Percentiles rank a stretch among this genome's conserved stretches.
phyloP scores from a whole-genome alignment of 2,888 invertebrate species.

The Dimorphilus gyrociliatus region DNA sequence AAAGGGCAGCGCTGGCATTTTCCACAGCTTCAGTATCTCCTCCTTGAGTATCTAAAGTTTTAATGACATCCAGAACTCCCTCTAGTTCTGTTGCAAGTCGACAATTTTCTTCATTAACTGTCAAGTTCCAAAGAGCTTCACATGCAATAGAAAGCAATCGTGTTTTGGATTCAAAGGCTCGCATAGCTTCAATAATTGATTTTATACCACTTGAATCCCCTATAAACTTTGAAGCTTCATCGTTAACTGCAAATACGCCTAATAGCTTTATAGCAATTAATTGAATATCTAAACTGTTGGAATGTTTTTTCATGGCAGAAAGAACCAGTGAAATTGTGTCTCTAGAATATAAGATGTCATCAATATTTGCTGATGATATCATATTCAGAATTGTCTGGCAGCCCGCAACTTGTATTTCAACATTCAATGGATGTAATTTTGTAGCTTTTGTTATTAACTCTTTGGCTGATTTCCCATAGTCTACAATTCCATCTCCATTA shows the following conservation, averaged over 20 bases:
- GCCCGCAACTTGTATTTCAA: constrained; percentile 20
- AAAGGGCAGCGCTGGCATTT: constrained; percentile 22
- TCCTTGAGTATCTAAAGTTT: constrained; percentile 19
- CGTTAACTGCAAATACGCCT: constrained; percentile 9
- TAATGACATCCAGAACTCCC: constrained; percentile 19
- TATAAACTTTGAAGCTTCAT: constrained; percentile 16
- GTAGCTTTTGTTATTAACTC: constrained; percentile 23
- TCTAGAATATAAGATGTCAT: constrained; percentile 22
- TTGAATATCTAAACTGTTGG: not conserved
- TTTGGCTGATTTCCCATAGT: constrained; percentile 17
- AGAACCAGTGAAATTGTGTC: constrained; percentile 21
- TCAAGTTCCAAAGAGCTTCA: constrained; percentile 27
- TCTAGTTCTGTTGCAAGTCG: constrained; percentile 19
- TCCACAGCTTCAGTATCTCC: constrained; percentile 20
- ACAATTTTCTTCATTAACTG: constrained; percentile 22
- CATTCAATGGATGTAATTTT: constrained; percentile 21
- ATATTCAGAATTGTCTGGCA: constrained; percentile 9
- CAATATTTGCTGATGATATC: constrained; percentile 16
- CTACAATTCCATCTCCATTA: constrained; percentile 10
- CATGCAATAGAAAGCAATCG: constrained; percentile 20
- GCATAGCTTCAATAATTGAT: constrained; percentile 19
- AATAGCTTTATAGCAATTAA: not conserved
- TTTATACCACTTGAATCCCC: constrained; percentile 23
- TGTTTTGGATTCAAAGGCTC: constrained; percentile 14
- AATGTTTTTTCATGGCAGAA: constrained; percentile 22